Base-by-base conservation (phyloP, 2,113 vertebrate species). In the Microcebus griseorufus region DNA sequence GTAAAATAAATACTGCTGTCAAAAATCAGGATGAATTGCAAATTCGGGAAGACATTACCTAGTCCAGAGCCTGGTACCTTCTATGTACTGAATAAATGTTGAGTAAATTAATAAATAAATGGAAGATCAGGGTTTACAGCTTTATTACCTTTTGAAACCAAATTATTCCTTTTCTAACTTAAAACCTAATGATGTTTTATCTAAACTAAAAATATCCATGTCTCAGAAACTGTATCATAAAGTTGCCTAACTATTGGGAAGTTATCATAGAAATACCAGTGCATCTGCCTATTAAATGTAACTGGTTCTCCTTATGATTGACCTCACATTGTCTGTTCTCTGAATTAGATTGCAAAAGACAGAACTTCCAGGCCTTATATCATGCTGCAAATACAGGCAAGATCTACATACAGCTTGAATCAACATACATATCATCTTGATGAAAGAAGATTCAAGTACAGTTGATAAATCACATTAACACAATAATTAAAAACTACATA, bases 391-490 rank as follows among this genome's bases (percentile, higher is more conserved):
- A 93, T 25, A 87, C 37, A 97, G 84, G 86, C 45, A 94, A 20
- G 93, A 80, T 89, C 34, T 64, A 75, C 0, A 20, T 32, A 25
- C 6, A 80, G 11, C 29, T 72, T 93, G 53, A 39, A 88, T 10
- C 81, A 94, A 90, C 17, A 62, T 0, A 17, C 10, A 23, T 22
- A 18, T n/a, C 39, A 75, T 84, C 60, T 88, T 84, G 90, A 92
- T 32, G 79, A 94, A 93, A 84, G 92, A 81, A 83, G 14, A 78
- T 23, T 81, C 29, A 0, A 0, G 1, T 67, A 92, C n/a, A 96
- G 90, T 88, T 73, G 97, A 89, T 96, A 96, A 97, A 86, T 70
- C 51, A 96, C 69, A 95, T 60, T 81, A 93, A 70, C 97, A 88
- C 11, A 91, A 9, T 58, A 94, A 96, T 96, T 91, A 96, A 84